These are phyloP conservation scores for Ctenopoma kingsleyae DNA, from an alignment of 2,797 vertebrate genomes.

Conservation along the genomic window DNA sequence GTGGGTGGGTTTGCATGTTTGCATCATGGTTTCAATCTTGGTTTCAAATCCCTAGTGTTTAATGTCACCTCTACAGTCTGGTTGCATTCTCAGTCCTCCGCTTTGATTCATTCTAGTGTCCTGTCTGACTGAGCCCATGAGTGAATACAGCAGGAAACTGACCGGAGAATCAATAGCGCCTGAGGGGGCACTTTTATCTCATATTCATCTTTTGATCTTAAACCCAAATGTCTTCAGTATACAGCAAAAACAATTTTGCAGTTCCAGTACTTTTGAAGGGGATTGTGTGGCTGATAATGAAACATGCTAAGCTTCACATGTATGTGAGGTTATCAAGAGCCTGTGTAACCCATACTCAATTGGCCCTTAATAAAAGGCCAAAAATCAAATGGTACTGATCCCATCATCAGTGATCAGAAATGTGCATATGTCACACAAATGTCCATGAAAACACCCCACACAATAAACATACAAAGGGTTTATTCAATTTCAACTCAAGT, in stretches of 20 bases:
- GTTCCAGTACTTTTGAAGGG: too few relatives aligned
- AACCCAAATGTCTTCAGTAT: too few relatives aligned
- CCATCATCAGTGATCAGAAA: neutral
- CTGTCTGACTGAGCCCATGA: slow-evolving; percentile 13
- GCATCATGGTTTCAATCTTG: too few relatives aligned
- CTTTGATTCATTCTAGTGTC: slow-evolving; percentile 21
- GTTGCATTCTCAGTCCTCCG: slow-evolving; percentile 59
- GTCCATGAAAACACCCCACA: neutral
- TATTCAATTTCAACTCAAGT: neutral
- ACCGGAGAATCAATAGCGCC: too few relatives aligned
- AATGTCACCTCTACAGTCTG: slow-evolving; percentile 42
- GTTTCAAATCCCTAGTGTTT: slow-evolving; percentile 20
- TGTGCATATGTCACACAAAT: neutral
- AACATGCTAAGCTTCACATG: too few relatives aligned
- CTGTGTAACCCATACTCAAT: slow-evolving; percentile 49
- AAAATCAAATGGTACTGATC: slow-evolving; percentile 22
- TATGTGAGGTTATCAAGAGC: slow-evolving; percentile 41
- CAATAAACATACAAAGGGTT: too few relatives aligned
- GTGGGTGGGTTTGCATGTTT: too few relatives aligned
- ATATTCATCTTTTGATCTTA: too few relatives aligned
- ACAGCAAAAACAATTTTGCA: too few relatives aligned
- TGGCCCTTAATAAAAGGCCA: slow-evolving; percentile 1
- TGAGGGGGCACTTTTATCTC: too few relatives aligned
- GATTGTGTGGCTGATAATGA: too few relatives aligned
- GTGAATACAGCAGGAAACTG: too few relatives aligned